Conservation (phyloP, 2,888 invertebrate species). For the Arge pagana region DNA sequence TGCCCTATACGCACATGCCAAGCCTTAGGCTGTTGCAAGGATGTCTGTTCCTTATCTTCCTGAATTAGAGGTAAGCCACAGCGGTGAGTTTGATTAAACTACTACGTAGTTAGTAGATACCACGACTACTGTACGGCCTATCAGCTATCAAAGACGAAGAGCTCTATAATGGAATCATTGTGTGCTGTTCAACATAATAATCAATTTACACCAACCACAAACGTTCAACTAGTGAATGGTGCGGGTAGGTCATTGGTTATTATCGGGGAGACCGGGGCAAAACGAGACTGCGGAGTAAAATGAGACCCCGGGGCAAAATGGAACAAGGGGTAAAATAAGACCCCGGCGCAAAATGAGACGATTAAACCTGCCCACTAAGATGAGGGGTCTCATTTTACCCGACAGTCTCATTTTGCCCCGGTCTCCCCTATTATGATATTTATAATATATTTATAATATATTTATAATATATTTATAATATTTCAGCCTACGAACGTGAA, state of each 20-base stretch:
- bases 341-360: too few relatives aligned
- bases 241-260: neutral
- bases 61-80: conserved; percentile 8
- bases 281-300: neutral
- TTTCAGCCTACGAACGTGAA: too few relatives aligned
- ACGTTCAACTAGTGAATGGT: neutral
- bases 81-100: conserved; percentile 10
- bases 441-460: too few relatives aligned
- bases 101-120: neutral
- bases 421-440: too few relatives aligned
- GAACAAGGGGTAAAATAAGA: too few relatives aligned
- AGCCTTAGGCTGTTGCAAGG: neutral
- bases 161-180: neutral
- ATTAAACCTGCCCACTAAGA: too few relatives aligned
- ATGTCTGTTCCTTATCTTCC: conserved; percentile 5
- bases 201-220: neutral
- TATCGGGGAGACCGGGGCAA: neutral
- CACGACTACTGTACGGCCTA: neutral
- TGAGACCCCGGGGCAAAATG: too few relatives aligned
- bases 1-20: too few relatives aligned
- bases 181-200: neutral
- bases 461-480: too few relatives aligned
- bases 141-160: neutral
- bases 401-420: too few relatives aligned
- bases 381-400: too few relatives aligned